Conservation (phyloP, 2,888 invertebrate genomes). For the Melipona beecheii region DNA sequence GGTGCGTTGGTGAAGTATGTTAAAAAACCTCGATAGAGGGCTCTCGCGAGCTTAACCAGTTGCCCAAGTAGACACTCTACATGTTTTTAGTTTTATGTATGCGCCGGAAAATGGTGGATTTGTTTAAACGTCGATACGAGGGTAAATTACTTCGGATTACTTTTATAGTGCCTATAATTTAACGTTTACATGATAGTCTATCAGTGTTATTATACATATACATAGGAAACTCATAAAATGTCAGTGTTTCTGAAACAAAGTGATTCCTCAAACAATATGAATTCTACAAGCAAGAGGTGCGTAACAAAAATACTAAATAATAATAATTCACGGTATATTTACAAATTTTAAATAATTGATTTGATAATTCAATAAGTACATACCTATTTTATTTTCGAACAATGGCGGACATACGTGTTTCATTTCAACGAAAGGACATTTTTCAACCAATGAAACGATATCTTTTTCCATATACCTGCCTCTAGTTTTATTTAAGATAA, state of each 20-base stretch:
- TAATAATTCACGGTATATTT: not conserved
- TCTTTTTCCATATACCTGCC: not conserved
- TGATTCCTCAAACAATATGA: not conserved
- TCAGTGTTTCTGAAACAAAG: not conserved
- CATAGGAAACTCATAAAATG: not conserved
- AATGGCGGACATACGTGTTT: not conserved
- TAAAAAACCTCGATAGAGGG: not conserved
- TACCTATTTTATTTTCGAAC: not conserved
- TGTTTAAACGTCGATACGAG: not conserved
- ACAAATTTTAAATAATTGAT: not conserved
- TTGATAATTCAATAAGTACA: too few relatives aligned
- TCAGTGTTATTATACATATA: not conserved
- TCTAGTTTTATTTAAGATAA: not conserved
- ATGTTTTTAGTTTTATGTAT: not conserved
- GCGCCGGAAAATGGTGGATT: not conserved
- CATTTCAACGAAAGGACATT: too few relatives aligned
- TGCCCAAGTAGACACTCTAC: slow-evolving; percentile 17
- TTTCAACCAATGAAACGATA: not conserved
- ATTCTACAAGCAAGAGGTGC: not conserved
- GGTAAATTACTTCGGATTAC: slow-evolving; percentile 3
- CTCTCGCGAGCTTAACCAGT: slow-evolving; percentile 23
- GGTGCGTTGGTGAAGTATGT: slow-evolving; percentile 24
- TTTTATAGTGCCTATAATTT: not conserved
- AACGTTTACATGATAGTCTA: not conserved
- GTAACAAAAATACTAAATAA: not conserved